Base-by-base conservation (phyloP, 2,797 vertebrate species). In the Nannoperca australis region DNA sequence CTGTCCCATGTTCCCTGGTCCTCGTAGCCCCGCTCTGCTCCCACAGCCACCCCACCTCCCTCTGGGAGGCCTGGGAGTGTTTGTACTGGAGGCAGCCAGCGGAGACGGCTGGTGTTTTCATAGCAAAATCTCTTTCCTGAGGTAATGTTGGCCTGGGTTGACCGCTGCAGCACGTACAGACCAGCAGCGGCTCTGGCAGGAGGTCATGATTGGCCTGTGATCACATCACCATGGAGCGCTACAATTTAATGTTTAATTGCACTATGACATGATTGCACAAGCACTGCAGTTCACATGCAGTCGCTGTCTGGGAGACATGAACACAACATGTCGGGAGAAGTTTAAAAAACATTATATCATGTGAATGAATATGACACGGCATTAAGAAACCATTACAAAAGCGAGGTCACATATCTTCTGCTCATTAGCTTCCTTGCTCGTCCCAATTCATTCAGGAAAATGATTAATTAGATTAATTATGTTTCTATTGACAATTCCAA, bases 121-220 rank as follows among this genome's bases (percentile, higher is more conserved):
- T 62, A 92, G 89, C n/a, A 38, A 89, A 86, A 81, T 78, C 89
- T 92, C 86, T 90, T 93, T 94, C 91, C 93, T 93, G 92, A 94
- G 87, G 91, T 93, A 90, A 90, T 82, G 86, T 75, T 83, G 88
- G 85, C 84, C 89, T 72, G 87, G 88, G 76, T 75, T 89, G 92
- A 93, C 91, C 84, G 71, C 81, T 56, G 74, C 73, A 50, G 76
- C 80, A 51, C 58, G 40, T 73, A 85, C 78, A 76, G 82, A 73
- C 59, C 74, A 38, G 77, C 81, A 45, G 70, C 53, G 17, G 67
- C 74, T 79, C 73, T 70, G 83, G 78, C 66, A 17, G 58, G 75
- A 64, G 84, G 85, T 88, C 85, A 81, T 0, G 64, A 79, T 56
- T 9, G 68, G 69, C 24, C 73, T 76, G 75, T 73, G 88, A 83